Evolutionary conservation across 2,888 invertebrate species (phyloP).

Genomic region (Drosophila tripunctata): DNA sequence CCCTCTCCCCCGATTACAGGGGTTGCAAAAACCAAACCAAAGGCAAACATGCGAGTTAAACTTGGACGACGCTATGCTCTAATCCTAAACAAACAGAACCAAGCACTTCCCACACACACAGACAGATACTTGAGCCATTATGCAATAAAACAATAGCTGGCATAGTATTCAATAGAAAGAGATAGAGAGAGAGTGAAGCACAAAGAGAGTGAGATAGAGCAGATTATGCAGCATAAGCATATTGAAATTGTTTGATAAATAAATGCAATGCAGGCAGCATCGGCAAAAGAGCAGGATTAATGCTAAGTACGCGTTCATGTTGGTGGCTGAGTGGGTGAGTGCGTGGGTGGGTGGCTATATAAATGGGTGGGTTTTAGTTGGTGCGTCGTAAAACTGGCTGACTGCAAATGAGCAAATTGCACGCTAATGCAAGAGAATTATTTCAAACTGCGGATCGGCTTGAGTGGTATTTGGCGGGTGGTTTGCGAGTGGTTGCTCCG

Average conservation of each 20-base stretch:
- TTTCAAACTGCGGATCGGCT: conserved; percentile 60
- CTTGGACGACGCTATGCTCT: conserved; percentile 47
- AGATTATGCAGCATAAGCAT: conserved; percentile 67
- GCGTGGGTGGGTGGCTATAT: conserved; percentile 23
- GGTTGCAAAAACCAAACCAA: conserved; percentile 43
- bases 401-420: conserved; percentile 77
- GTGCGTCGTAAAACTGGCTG: conserved; percentile 62
- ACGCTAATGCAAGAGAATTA: conserved; percentile 76
- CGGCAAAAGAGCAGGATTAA: conserved; percentile 53
- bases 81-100: conserved; percentile 71
- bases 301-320: conserved; percentile 50
- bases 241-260: conserved; percentile 79
- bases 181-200: background rate
- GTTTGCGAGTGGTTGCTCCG: conserved; percentile 3
- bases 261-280: conserved; percentile 61
- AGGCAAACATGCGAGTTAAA: conserved; percentile 59
- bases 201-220: background rate
- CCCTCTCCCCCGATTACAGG: conserved; percentile 9
- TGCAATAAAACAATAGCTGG: conserved; percentile 70
- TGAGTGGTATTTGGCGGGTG: conserved; percentile 40
- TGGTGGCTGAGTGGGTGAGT: conserved; percentile 8
- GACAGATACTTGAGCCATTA: conserved; percentile 65
- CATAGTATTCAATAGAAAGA: conserved; percentile 11
- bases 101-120: conserved; percentile 33
- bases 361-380: conserved; percentile 14